These are phyloP conservation scores for Lutjanus argentimaculatus DNA, from an alignment of 2,797 vertebrate species.

Conservation along the genomic window DNA sequence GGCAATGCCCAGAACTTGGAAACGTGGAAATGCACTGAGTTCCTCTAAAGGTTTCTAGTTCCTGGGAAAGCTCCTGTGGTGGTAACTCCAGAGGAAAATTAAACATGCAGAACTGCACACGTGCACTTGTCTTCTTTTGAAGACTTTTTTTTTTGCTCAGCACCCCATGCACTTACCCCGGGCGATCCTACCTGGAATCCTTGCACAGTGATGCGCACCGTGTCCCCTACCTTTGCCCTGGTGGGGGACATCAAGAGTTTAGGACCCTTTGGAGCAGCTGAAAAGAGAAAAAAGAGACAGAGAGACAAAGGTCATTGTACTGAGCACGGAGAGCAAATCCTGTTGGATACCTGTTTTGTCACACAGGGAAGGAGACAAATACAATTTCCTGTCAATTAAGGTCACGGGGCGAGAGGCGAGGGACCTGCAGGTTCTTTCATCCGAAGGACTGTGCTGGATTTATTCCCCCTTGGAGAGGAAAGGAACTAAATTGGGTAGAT, in stretches of 20 bases:
- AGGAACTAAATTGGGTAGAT: slow-evolving; percentile 86
- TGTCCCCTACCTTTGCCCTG: slow-evolving; percentile 95
- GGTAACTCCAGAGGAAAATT: slow-evolving; percentile 46
- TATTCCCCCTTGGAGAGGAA: slow-evolving; percentile 81
- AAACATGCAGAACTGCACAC: slow-evolving; percentile 47
- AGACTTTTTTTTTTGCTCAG: slow-evolving; percentile 43
- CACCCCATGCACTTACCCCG: slow-evolving; percentile 81
- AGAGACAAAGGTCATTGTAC: slow-evolving; percentile 71
- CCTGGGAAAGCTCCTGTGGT: background rate
- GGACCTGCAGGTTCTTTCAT: slow-evolving; percentile 80
- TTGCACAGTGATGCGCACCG: slow-evolving; percentile 94
- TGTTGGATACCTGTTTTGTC: slow-evolving; percentile 74
- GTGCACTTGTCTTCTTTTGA: slow-evolving; percentile 18
- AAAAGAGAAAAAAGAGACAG: slow-evolving; percentile 41
- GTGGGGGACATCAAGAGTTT: slow-evolving; percentile 93
- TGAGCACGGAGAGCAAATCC: slow-evolving; percentile 66
- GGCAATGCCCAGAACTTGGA: no score
- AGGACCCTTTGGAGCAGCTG: slow-evolving; percentile 96
- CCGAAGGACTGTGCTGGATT: slow-evolving; percentile 80
- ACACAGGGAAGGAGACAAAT: slow-evolving; percentile 74
- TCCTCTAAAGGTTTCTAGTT: no score
- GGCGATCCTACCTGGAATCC: slow-evolving; percentile 94
- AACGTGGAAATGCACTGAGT: no score
- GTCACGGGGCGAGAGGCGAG: slow-evolving; percentile 76
- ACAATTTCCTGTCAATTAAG: slow-evolving; percentile 87